Evolutionary conservation across 2,797 vertebrate genomes (phyloP).

Genomic region (Pangasius mekongensis): DNA sequence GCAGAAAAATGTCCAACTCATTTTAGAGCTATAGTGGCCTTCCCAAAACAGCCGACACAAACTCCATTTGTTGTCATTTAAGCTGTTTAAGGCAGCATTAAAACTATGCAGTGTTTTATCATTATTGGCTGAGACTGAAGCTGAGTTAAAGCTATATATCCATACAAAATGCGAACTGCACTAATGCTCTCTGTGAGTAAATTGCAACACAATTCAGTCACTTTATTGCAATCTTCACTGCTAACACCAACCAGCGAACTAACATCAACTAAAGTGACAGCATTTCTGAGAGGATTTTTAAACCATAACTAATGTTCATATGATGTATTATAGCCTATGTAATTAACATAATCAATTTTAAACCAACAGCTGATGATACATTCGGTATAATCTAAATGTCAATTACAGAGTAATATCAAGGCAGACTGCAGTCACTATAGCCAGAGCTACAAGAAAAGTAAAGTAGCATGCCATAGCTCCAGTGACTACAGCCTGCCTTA

Average conservation of each 20-base stretch:
- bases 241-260: not conserved
- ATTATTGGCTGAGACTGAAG: not conserved
- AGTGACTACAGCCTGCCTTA: not conserved
- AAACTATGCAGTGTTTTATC: not conserved
- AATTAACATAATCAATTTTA: not conserved
- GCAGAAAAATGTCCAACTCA: not conserved
- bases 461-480: not conserved
- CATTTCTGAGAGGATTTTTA: not conserved
- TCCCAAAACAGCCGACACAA: not conserved
- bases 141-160: not conserved
- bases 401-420: not conserved
- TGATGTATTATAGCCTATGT: not conserved
- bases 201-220: not conserved
- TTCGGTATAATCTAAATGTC: not conserved
- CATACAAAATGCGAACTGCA: not conserved
- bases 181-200: not conserved
- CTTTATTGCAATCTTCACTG: not conserved
- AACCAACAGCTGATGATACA: not conserved
- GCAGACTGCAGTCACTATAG: not conserved
- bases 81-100: not conserved
- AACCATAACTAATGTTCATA: not conserved
- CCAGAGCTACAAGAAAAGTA: not conserved
- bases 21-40: not conserved
- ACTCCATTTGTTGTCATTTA: not conserved
- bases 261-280: not conserved